A percentile compares a stretch with the other conserved stretches of the same genome.
These are phyloP conservation scores for Perdix hodgsoniae DNA, from an alignment of 2,797 vertebrate genomes.

Conservation along the genomic window DNA sequence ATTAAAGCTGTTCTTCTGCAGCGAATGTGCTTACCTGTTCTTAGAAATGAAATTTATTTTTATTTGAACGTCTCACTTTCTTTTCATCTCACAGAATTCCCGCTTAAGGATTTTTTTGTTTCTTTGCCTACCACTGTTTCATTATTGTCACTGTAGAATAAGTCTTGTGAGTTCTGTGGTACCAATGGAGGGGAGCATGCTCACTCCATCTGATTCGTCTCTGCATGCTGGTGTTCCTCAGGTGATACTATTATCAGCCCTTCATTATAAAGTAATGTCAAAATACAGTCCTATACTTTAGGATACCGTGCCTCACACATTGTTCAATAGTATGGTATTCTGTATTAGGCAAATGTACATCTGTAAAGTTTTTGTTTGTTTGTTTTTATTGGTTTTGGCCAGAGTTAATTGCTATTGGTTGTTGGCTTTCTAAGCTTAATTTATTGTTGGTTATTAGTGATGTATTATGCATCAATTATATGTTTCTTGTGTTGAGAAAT, in stretches of 20 bases:
- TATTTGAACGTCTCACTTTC: not conserved
- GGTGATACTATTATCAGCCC: not conserved
- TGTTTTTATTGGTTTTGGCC: not conserved
- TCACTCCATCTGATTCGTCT: not conserved
- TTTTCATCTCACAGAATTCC: not conserved
- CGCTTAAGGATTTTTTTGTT: not conserved
- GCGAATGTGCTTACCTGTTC: not conserved
- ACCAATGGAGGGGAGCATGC: accelerated
- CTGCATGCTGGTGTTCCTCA: not conserved
- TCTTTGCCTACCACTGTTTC: not conserved
- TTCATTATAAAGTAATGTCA: not conserved
- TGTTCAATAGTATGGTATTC: not conserved
- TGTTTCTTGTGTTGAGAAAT: conserved; percentile 15
- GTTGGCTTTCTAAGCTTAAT: not conserved
- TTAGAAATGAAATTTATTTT: not conserved
- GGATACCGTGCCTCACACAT: not conserved
- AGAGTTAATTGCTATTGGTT: not conserved
- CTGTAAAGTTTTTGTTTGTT: not conserved
- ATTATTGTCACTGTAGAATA: not conserved
- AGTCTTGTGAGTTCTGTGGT: not conserved
- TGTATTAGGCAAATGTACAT: accelerated
- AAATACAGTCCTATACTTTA: not conserved
- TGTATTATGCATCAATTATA: not conserved
- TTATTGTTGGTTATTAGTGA: not conserved
- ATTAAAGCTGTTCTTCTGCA: not conserved